Percentiles rank a stretch among this genome's conserved stretches.
phyloP scores from a whole-genome alignment of 2,888 invertebrate genomes.

The Diplolepis rosae region DNA sequence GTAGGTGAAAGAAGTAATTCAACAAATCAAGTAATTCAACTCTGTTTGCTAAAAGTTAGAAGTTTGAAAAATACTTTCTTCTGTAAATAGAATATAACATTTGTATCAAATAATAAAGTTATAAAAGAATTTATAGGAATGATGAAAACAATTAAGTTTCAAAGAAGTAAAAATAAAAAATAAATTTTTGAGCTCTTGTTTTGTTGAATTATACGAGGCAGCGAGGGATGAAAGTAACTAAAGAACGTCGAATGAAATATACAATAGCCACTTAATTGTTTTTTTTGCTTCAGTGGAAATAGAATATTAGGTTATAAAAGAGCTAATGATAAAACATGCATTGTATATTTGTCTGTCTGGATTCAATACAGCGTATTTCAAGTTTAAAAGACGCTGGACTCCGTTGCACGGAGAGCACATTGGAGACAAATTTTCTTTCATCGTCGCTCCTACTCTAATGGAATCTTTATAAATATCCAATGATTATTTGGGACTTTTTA shows the following conservation, averaged over 20 bases:
- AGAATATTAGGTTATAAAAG: slow-evolving; percentile 66
- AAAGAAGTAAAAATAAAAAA: background rate
- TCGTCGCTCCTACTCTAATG: slow-evolving; percentile 60
- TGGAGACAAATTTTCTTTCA: slow-evolving; percentile 43
- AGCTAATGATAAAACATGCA: slow-evolving; percentile 68
- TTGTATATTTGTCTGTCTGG: slow-evolving; percentile 33
- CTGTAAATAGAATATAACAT: too few relatives aligned
- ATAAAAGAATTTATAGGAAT: background rate
- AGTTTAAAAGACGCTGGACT: slow-evolving; percentile 38
- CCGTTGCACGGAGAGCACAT: slow-evolving; percentile 66
- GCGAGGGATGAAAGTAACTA: slow-evolving; percentile 18
- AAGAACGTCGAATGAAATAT: slow-evolving; percentile 24
- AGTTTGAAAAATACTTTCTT: slow-evolving; percentile 46
- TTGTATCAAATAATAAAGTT: background rate
- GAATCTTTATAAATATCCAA: slow-evolving; percentile 69
- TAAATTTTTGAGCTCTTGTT: background rate
- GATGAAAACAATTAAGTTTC: background rate
- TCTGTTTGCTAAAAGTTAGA: slow-evolving; percentile 42
- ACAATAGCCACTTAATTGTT: slow-evolving; percentile 33
- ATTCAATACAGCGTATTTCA: slow-evolving; percentile 20
- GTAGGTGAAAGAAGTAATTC: slow-evolving; percentile 32
- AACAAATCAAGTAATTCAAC: slow-evolving; percentile 54
- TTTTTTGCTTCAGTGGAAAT: slow-evolving; percentile 53
- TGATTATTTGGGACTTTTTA: slow-evolving; percentile 68
- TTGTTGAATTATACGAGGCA: slow-evolving; percentile 43